Percentiles rank a stretch among this genome's conserved stretches.
Evolutionary conservation across 2,888 invertebrate genomes (phyloP).

Genomic region (Syrista parreyssii): DNA sequence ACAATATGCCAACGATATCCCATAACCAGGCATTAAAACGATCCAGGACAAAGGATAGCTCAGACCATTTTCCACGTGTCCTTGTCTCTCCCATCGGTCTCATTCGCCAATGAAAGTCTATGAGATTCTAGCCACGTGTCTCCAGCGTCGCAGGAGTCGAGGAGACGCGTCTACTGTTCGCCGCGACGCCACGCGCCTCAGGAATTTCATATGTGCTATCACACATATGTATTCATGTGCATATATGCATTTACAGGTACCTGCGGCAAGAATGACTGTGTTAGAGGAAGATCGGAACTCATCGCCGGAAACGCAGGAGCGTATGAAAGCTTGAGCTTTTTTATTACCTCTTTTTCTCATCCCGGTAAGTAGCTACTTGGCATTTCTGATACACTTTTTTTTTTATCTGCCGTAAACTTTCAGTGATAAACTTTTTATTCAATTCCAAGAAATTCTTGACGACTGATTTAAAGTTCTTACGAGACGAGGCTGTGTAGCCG

Average conservation of each 20-base stretch:
- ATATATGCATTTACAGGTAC: background rate
- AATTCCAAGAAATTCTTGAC: constrained; percentile 30
- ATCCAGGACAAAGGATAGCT: constrained; percentile 12
- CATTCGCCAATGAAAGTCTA: constrained; percentile 37
- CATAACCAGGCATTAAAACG: constrained; percentile 28
- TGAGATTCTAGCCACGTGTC: constrained; percentile 46
- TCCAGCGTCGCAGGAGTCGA: constrained; percentile 9
- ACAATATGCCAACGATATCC: constrained; percentile 31
- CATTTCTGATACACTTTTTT: background rate
- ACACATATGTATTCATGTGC: background rate
- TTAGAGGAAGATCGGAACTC: background rate
- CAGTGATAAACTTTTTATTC: constrained; percentile 45
- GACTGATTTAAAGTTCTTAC: constrained; percentile 35
- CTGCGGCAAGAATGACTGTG: background rate
- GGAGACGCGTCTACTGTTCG: constrained; percentile 24
- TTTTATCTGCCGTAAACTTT: background rate
- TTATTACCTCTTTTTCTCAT: background rate
- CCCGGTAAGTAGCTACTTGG: background rate
- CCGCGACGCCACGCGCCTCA: constrained; percentile 35
- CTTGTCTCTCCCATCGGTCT: background rate
- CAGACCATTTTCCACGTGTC: background rate
- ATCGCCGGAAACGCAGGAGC: background rate
- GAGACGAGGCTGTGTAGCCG: constrained; percentile 27
- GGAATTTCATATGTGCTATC: constrained; percentile 26
- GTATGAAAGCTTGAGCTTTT: background rate